Percentiles rank a stretch among this genome's conserved stretches.
phyloP scores from a whole-genome alignment of 2,113 vertebrate genomes.

The Apistogramma diplotaenia region DNA sequence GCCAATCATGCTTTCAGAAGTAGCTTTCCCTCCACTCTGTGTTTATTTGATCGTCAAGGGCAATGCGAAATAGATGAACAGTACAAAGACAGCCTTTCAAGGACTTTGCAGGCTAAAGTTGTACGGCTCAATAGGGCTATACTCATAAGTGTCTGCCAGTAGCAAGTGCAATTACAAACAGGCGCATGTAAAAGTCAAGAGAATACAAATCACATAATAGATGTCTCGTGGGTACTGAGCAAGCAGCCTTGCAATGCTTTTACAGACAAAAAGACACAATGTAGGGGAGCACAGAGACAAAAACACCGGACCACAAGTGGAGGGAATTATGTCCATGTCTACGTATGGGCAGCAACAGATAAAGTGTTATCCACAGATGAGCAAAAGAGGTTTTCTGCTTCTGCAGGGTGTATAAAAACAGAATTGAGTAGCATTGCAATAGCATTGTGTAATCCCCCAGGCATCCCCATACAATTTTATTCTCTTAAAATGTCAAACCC shows the following conservation, averaged over 20 bases:
- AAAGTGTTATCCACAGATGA: slow-evolving; percentile 13
- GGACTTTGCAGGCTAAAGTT: slow-evolving; percentile 51
- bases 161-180: slow-evolving; percentile 72
- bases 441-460: slow-evolving; percentile 13
- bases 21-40: slow-evolving; percentile 25
- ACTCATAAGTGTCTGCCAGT: slow-evolving; percentile 62
- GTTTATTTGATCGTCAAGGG: slow-evolving; percentile 74
- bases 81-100: slow-evolving; percentile 53
- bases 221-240: slow-evolving; percentile 47
- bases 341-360: slow-evolving; percentile 2
- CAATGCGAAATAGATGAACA: slow-evolving; percentile 63
- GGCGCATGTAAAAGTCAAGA: slow-evolving; percentile 72
- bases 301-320: not conserved
- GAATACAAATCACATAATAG: slow-evolving; percentile 72
- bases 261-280: slow-evolving; percentile 32
- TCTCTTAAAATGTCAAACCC: slow-evolving; percentile 30
- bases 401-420: not conserved
- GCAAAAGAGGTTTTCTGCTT: slow-evolving; percentile 11
- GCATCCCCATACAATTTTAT: slow-evolving; percentile 16
- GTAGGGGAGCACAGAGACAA: not conserved
- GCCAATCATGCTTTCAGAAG: slow-evolving; percentile 63
- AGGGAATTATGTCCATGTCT: not conserved
- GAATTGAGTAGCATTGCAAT: not conserved
- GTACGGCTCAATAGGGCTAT: slow-evolving; percentile 52
- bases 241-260: slow-evolving; percentile 25